These are phyloP conservation scores for Diloba caeruleocephala DNA, from an alignment of 2,888 invertebrate species.

Conservation along the genomic window DNA sequence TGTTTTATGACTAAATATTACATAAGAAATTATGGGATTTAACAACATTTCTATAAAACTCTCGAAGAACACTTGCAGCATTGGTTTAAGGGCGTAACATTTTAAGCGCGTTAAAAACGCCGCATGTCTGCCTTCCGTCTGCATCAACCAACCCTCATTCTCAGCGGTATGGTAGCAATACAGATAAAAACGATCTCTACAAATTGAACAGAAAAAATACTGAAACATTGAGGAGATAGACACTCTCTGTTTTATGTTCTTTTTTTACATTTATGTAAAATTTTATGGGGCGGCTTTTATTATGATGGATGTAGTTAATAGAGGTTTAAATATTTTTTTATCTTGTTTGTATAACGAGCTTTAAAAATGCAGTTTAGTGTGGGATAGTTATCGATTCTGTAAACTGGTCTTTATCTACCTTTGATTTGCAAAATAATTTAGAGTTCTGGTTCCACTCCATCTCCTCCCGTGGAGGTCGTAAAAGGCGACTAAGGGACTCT, in stretches of 20 bases:
- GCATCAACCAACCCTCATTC: conserved; percentile 61
- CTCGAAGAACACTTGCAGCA: too few species aligned
- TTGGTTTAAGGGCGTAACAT: too few species aligned
- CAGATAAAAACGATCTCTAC: conserved; percentile 84
- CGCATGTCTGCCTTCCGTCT: conserved; percentile 58
- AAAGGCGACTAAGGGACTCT: too few species aligned
- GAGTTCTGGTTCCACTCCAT: too few species aligned
- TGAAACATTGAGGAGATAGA: conserved; percentile 49
- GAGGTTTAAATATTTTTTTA: conserved; percentile 34
- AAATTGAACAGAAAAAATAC: conserved; percentile 83
- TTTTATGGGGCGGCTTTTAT: conserved; percentile 53
- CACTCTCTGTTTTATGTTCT: conserved; percentile 53
- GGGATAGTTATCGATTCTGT: conserved; percentile 3
- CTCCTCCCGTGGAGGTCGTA: too few species aligned
- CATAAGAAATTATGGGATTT: too few species aligned
- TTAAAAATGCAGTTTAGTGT: conserved; percentile 27
- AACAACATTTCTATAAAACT: too few species aligned
- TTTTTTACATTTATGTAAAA: conserved; percentile 49
- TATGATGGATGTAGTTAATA: conserved; percentile 51
- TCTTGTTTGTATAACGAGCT: conserved; percentile 34
- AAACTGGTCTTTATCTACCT: too few species aligned
- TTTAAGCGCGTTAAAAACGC: conserved; percentile 10
- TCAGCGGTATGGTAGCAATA: conserved; percentile 85
- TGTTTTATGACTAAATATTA: too few species aligned
- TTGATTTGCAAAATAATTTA: too few species aligned